These are phyloP conservation scores for Disparrhopalites patrizii DNA, from an alignment of 2,888 invertebrate species.

Conservation along the genomic window DNA sequence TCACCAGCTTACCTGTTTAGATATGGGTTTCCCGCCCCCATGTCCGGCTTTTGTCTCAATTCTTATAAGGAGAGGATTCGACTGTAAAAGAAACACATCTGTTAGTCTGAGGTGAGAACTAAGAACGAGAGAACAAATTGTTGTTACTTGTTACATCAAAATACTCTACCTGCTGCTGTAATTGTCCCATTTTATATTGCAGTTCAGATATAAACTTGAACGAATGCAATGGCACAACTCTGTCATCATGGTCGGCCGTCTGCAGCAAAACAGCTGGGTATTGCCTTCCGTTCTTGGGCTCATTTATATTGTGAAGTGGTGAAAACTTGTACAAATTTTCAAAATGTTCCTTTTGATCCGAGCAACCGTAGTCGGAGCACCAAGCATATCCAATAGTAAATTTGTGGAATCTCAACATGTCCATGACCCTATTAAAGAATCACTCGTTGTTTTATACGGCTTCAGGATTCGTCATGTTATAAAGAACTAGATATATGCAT, in stretches of 20 bases:
- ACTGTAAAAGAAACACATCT: slow-evolving; percentile 54
- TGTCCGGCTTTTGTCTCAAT: slow-evolving; percentile 96
- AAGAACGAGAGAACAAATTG: too few species aligned
- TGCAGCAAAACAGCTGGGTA: slow-evolving; percentile 88
- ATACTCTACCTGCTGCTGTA: slow-evolving; percentile 58
- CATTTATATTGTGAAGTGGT: slow-evolving; percentile 83
- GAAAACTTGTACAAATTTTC: slow-evolving; percentile 80
- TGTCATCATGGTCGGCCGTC: slow-evolving; percentile 98
- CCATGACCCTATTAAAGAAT: slow-evolving; percentile 89
- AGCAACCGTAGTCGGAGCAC: slow-evolving; percentile 92
- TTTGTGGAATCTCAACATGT: slow-evolving; percentile 96
- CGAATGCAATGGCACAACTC: slow-evolving; percentile 96
- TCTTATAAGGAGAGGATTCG: slow-evolving; percentile 78
- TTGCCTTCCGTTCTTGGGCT: slow-evolving; percentile 60
- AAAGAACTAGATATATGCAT: not conserved
- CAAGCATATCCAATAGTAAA: slow-evolving; percentile 97
- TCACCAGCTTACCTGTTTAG: slow-evolving; percentile 68
- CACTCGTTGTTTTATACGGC: too few species aligned
- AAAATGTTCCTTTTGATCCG: slow-evolving; percentile 82
- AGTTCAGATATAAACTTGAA: slow-evolving; percentile 89
- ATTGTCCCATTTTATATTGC: slow-evolving; percentile 66
- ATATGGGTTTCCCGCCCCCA: slow-evolving; percentile 93
- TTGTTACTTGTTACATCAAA: too few species aligned
- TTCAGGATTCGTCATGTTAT: too few species aligned
- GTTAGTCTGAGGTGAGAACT: too few species aligned